These are phyloP conservation scores for Xylocopa sonorina DNA, from an alignment of 1,140 invertebrate genomes.

Conservation along the genomic window DNA sequence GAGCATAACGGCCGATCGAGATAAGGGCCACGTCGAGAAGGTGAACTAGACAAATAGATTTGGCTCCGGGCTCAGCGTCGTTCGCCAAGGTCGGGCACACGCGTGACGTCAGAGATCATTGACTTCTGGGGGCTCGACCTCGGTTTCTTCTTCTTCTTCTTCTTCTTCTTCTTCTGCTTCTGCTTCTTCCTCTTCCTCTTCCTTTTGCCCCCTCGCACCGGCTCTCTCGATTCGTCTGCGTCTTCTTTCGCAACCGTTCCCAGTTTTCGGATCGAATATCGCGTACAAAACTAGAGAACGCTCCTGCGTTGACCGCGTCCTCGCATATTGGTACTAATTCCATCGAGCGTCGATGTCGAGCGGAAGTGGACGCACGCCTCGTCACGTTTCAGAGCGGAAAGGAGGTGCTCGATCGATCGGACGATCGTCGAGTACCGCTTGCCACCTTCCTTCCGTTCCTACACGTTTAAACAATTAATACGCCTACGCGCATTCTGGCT, in stretches of 20 bases:
- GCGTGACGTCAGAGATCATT: constrained; percentile 77
- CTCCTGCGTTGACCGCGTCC: too few species aligned
- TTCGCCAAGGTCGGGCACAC: constrained; percentile 76
- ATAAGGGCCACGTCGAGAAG: constrained; percentile 18
- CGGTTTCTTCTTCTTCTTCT: constrained; percentile 63
- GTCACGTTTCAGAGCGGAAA: constrained; percentile 26
- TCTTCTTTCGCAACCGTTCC: too few species aligned
- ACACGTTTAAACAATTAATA: constrained; percentile 11
- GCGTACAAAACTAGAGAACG: too few species aligned
- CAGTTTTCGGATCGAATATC: too few species aligned
- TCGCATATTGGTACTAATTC: neutral
- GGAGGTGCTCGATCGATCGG: neutral
- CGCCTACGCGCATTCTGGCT: neutral
- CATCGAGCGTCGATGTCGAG: neutral
- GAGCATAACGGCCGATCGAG: neutral
- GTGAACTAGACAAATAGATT: constrained; percentile 71
- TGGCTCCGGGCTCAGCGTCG: constrained; percentile 64
- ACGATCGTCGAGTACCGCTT: constrained; percentile 11
- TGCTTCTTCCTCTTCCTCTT: constrained; percentile 11
- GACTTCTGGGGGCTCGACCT: constrained; percentile 77
- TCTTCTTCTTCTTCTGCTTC: constrained; percentile 17
- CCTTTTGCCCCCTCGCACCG: too few species aligned
- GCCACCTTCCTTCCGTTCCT: constrained; percentile 6
- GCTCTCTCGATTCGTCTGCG: too few species aligned
- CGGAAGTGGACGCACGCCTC: constrained; percentile 7